A percentile compares a stretch with the other conserved stretches of the same genome.
Evolutionary conservation across 2,797 vertebrate genomes (phyloP).

Genomic region (Thalassophryne amazonica): DNA sequence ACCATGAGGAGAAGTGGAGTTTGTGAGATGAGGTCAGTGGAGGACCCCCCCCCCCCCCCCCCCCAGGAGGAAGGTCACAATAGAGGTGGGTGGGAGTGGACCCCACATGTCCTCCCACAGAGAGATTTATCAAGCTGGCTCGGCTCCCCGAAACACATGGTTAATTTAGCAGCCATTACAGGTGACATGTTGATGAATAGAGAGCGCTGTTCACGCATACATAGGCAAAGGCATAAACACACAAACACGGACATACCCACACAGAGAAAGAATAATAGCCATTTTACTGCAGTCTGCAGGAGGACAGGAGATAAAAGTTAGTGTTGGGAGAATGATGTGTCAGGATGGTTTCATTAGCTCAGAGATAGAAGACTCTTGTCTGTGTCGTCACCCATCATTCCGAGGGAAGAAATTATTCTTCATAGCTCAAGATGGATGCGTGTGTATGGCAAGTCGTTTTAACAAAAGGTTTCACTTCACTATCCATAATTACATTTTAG

Average conservation of each 20-base stretch:
- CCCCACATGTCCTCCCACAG: conserved; percentile 65
- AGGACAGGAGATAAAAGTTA: conserved; percentile 74
- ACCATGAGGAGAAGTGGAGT: too few relatives aligned
- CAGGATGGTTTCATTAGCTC: conserved; percentile 71
- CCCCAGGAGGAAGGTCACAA: conserved; percentile 56
- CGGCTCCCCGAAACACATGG: conserved; percentile 74
- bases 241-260: conserved; percentile 33
- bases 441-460: too few relatives aligned
- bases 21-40: conserved; percentile 1
- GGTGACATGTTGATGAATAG: conserved; percentile 81
- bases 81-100: conserved; percentile 72
- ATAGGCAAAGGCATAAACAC: conserved; percentile 71
- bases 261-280: conserved; percentile 68
- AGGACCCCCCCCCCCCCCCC: conserved; percentile 9
- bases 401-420: conserved; percentile 40
- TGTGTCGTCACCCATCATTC: conserved; percentile 53
- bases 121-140: conserved; percentile 76
- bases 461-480: too few relatives aligned
- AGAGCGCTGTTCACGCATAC: conserved; percentile 71
- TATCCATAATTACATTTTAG: too few relatives aligned
- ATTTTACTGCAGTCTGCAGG: conserved; percentile 75
- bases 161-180: conserved; percentile 84
- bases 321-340: conserved; percentile 72
- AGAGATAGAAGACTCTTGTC: conserved; percentile 68
- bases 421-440: conserved; percentile 39